Percentiles rank a stretch among this genome's conserved stretches.
Evolutionary conservation across 1,140 invertebrate species (phyloP).

Genomic region (Cyrtorhinus lividipennis): DNA sequence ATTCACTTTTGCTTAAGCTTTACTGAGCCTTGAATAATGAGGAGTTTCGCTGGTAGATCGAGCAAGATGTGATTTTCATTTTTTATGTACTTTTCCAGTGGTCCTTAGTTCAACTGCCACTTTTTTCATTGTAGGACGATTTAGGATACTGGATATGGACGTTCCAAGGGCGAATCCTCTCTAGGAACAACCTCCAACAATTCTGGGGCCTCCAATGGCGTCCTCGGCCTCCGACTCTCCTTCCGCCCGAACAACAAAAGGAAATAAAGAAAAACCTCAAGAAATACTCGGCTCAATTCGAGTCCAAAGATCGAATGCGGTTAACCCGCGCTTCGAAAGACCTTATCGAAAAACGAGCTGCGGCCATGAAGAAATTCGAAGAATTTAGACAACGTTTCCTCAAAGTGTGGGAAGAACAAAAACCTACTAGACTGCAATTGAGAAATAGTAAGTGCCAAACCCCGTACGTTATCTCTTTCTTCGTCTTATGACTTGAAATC

Average conservation of each 20-base stretch:
- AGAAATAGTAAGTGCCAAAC: constrained; percentile 64
- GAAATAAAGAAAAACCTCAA: constrained; percentile 98
- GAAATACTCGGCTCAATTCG: constrained; percentile 91
- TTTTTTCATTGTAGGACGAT: constrained; percentile 48
- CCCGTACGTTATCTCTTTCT: too few species aligned
- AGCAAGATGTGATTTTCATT: too few species aligned
- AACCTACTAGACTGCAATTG: constrained; percentile 63
- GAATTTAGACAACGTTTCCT: constrained; percentile 60
- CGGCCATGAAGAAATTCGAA: constrained; percentile 76
- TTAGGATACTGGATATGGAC: constrained; percentile 95
- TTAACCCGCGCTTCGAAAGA: constrained; percentile 91
- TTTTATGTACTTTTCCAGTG: too few species aligned
- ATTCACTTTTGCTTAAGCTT: constrained; percentile 1
- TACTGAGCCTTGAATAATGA: background rate
- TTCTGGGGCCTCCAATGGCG: constrained; percentile 95
- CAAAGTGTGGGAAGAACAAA: constrained; percentile 59
- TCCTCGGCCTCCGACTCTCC: constrained; percentile 74
- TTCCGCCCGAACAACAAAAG: constrained; percentile 66
- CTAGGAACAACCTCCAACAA: constrained; percentile 70
- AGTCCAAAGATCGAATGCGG: constrained; percentile 87
- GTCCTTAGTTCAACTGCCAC: background rate
- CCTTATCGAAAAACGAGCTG: constrained; percentile 81
- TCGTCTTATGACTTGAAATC: too few species aligned
- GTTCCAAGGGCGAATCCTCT: constrained; percentile 80
- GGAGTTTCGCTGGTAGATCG: too few species aligned